Evolutionary conservation across 2,797 vertebrate species (phyloP), one percentile per base, ranked within the genome.

Genomic region (Rhyacichthys aspro): DNA sequence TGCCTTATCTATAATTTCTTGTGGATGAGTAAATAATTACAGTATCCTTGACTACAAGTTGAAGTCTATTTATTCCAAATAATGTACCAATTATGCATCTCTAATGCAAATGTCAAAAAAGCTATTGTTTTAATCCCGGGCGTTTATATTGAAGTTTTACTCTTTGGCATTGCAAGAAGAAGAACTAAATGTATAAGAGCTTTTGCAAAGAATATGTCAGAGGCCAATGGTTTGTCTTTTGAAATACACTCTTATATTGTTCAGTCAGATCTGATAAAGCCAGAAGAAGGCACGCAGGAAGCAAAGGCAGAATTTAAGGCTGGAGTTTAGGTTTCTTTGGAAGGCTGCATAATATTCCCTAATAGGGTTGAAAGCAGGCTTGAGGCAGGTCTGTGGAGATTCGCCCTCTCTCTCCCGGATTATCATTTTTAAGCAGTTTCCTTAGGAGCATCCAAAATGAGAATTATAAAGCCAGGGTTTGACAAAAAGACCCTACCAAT

Each of bases 351-450:
- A 88, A 88, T 92, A 92, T 90, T 93, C 90, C 85, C 89, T 93
- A 92, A 92, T 91, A 86, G 91, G 90, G 84, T 86, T 60, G 73
- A 92, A 90, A 83, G 86, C 74, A 87, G 83, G 88, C 88, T 92
- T 60, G 81, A 89, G 92, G 87, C 84, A 82, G 75, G 81, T 88
- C 87, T 92, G 86, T 86, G 79, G 86, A 92, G 88, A 83, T 83
- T 90, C 78, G 71, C 68, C 66, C 87, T 89, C 90, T 76, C 86
- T 91, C 89, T 78, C 81, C 82, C 83, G 91, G 90, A 94, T 93
- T 93, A 92, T 88, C 86, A 90, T 87, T 91, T 91, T 89, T 91
- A 94, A 94, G 86, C 92, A 92, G 88, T 90, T 91, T 92, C 90
- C 86, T 92, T 88, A 80, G 90, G 89, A 92, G 86, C 84, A 90